A percentile compares a stretch with the other conserved stretches of the same genome.
Conservation (phyloP, 2,888 invertebrate species). For the Drosophila fungiperda region DNA sequence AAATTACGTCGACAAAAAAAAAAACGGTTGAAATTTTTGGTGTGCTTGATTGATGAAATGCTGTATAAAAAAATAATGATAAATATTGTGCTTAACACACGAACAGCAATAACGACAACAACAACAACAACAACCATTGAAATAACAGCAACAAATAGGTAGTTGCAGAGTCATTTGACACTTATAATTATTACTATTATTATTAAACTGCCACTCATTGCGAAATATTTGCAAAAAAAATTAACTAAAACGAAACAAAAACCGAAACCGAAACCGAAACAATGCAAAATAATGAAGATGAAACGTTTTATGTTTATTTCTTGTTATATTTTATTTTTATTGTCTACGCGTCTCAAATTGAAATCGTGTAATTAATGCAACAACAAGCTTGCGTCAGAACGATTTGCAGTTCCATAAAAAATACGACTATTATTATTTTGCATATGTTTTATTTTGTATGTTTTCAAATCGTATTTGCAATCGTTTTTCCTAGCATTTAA, state of each 20-base stretch:
- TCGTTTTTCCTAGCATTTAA: slow-evolving; percentile 10
- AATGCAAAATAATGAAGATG: background rate
- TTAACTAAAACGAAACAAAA: slow-evolving; percentile 16
- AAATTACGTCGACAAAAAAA: slow-evolving; percentile 24
- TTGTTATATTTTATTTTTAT: slow-evolving; percentile 9
- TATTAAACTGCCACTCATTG: slow-evolving; percentile 39
- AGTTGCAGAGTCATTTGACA: slow-evolving; percentile 32
- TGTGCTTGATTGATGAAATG: slow-evolving; percentile 73
- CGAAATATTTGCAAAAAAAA: slow-evolving; percentile 53
- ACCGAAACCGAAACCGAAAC: slow-evolving; percentile 9
- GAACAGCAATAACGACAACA: slow-evolving; percentile 25
- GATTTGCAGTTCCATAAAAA: slow-evolving; percentile 24
- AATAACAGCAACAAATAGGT: slow-evolving; percentile 29
- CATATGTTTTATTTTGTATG: slow-evolving; percentile 4
- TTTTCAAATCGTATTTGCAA: slow-evolving; percentile 20
- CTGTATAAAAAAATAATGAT: slow-evolving; percentile 66
- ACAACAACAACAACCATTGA: slow-evolving; percentile 18
- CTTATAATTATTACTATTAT: slow-evolving; percentile 43
- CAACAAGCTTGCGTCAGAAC: slow-evolving; percentile 56
- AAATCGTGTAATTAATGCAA: slow-evolving; percentile 59
- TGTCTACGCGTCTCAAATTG: slow-evolving; percentile 65
- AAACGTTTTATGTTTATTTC: slow-evolving; percentile 20
- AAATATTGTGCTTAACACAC: slow-evolving; percentile 68
- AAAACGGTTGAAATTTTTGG: slow-evolving; percentile 61
- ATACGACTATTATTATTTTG: slow-evolving; percentile 28